Base-by-base conservation (phyloP, 2,113 vertebrate species). In the Trinectes maculatus region DNA sequence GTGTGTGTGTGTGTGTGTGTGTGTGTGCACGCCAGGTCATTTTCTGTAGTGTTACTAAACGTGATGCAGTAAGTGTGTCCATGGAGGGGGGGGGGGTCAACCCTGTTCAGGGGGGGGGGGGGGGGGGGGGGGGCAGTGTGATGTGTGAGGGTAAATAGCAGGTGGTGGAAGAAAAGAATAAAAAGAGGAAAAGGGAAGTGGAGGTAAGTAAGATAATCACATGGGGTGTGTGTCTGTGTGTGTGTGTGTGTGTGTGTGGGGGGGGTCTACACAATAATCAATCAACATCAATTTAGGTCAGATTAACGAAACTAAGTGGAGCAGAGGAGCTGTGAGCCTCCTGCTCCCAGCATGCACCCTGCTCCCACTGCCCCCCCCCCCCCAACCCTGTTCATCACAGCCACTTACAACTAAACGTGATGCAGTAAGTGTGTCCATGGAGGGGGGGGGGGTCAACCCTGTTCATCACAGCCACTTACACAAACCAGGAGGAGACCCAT, bases 261-360 rank as follows among this genome's bases (percentile, higher is more conserved):
- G 6, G 13, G 31, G 19, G n/a, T n/a, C n/a, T n/a, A n/a, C n/a
- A 13, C 43, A 29, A 7, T 8, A 12, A 80, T 82, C 68, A 75
- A 74, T 79, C 79, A 58, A 51, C 75, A 82, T 79, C 83, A 69
- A 69, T 77, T 79, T 55, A 48, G 44, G 76, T 74, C 69, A 31
- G 42, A 24, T 40, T 39, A 24, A 37, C 63, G 54, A 76, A 65
- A 63, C 47, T 53, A n/a, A n/a, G n/a, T n/a, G n/a, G n/a, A n/a
- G n/a, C n/a, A n/a, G n/a, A 4, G 56, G 42, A 37, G 62, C 73
- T 36, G 13, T 18, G 62, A 55, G 61, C 37, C 44, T 53, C 39
- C n/a, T n/a, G n/a, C n/a, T n/a, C n/a, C n/a, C n/a, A n/a, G n/a
- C n/a, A n/a, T n/a, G 28, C 28, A 29, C 28, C n/a, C 31, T 7